Evolutionary conservation across 23 tunicate genomes (phyloP).

Genomic region (Trididemnum miniatum): DNA sequence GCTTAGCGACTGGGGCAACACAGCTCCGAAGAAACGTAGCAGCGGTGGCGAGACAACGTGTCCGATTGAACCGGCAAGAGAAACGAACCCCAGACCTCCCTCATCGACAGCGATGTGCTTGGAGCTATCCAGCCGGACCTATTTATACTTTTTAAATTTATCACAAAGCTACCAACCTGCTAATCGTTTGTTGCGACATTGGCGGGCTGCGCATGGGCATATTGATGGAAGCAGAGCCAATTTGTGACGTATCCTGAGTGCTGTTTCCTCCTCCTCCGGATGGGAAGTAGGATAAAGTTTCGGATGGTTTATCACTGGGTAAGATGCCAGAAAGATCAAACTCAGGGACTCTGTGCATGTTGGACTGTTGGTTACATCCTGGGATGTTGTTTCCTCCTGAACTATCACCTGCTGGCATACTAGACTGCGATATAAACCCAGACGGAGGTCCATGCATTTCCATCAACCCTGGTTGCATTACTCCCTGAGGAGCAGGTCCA

Average conservation of each 20-base stretch:
- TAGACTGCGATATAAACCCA: slow-evolving; percentile 17
- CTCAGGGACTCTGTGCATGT: slow-evolving; percentile 22
- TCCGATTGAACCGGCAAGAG: too few relatives aligned
- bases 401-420: slow-evolving; percentile 19
- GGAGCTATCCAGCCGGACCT: too few relatives aligned
- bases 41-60: too few relatives aligned
- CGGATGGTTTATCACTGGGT: slow-evolving; percentile 83
- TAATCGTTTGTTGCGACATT: slow-evolving; percentile 35
- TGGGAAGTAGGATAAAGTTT: slow-evolving; percentile 79
- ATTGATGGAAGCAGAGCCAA: neutral
- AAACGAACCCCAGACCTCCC: too few relatives aligned
- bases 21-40: too few relatives aligned
- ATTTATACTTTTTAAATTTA: too few relatives aligned
- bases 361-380: neutral
- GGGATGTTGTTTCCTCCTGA: slow-evolving; percentile 21
- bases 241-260: slow-evolving; percentile 22
- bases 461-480: slow-evolving; percentile 47
- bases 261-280: slow-evolving; percentile 53
- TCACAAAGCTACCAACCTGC: too few relatives aligned
- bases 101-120: too few relatives aligned
- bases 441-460: slow-evolving; percentile 46
- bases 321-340: slow-evolving; percentile 71
- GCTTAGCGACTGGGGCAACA: too few relatives aligned
- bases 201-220: slow-evolving; percentile 28
- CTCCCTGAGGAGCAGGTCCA: slow-evolving; percentile 4